Percentiles rank a stretch among this genome's conserved stretches.
Conservation (phyloP, 2,113 vertebrate genomes). For the Corythaixoides concolor region DNA sequence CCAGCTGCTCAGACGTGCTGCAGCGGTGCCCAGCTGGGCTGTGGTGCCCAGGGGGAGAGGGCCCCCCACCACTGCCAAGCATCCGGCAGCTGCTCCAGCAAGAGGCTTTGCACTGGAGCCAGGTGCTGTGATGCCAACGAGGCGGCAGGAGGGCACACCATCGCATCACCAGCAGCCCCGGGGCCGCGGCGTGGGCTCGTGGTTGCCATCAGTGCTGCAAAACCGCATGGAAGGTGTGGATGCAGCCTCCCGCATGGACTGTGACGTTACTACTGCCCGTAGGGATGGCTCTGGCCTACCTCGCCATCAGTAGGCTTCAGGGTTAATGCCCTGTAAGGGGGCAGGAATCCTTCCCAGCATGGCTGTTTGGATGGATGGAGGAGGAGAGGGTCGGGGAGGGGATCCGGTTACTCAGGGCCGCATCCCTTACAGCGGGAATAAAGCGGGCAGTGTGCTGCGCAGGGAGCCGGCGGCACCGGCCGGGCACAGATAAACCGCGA, state of each 20-base stretch:
- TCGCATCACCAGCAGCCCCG: too few species aligned
- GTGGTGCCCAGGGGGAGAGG: too few species aligned
- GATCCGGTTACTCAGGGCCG: conserved; percentile 19
- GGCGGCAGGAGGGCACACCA: too few species aligned
- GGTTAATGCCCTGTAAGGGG: not conserved
- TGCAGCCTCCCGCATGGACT: fast-evolving
- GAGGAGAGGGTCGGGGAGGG: not conserved
- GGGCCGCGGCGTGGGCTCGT: fast-evolving
- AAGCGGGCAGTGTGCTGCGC: conserved; percentile 28
- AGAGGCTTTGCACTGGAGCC: not conserved
- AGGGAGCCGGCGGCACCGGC: not conserved
- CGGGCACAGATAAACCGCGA: not conserved
- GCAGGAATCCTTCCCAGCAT: not conserved
- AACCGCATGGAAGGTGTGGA: not conserved
- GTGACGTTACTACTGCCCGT: fast-evolving
- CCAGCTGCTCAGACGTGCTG: too few species aligned
- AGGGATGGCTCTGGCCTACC: not conserved
- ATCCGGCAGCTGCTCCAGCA: not conserved
- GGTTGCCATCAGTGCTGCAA: not conserved
- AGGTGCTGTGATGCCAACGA: too few species aligned
- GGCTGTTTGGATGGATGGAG: not conserved
- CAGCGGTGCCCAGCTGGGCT: too few species aligned
- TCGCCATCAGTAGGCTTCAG: not conserved
- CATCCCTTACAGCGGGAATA: conserved; percentile 52
- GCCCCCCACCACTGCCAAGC: too few species aligned